Percentiles rank a stretch among this genome's conserved stretches.
Conservation (phyloP, 2,113 vertebrate species). For the Potamarius usumacintae region DNA sequence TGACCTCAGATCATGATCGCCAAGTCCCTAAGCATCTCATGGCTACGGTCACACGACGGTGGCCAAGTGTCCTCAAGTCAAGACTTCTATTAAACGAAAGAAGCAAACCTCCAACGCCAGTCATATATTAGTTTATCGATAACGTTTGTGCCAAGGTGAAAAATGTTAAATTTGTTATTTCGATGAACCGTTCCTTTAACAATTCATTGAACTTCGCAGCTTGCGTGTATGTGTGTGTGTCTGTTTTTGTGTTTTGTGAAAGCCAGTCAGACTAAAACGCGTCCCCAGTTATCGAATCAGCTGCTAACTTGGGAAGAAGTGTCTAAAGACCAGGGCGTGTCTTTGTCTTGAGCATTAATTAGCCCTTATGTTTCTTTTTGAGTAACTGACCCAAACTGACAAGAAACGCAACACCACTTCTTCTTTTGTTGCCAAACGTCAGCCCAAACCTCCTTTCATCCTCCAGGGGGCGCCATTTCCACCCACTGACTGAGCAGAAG, state of each 20-base stretch:
- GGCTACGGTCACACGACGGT: no score
- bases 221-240: not conserved
- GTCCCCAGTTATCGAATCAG: constrained; percentile 15
- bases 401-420: not conserved
- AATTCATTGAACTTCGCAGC: not conserved
- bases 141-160: no score
- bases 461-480: constrained; percentile 49
- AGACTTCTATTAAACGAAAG: not conserved
- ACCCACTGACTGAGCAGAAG: constrained; percentile 38
- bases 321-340: constrained; percentile 19
- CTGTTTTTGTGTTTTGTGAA: not conserved
- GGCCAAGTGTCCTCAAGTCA: no score
- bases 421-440: not conserved
- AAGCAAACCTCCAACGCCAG: no score
- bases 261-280: not conserved
- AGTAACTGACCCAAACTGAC: not conserved
- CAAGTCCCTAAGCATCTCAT: no score
- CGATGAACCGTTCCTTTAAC: not conserved
- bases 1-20: no score
- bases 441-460: not conserved
- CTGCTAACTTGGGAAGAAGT: not conserved
- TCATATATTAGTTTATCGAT: no score
- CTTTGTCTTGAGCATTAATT: constrained; percentile 6
- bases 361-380: not conserved
- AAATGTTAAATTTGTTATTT: not conserved